Base-by-base conservation (phyloP, 2,888 invertebrate species). In the Parasteatoda lunata region DNA sequence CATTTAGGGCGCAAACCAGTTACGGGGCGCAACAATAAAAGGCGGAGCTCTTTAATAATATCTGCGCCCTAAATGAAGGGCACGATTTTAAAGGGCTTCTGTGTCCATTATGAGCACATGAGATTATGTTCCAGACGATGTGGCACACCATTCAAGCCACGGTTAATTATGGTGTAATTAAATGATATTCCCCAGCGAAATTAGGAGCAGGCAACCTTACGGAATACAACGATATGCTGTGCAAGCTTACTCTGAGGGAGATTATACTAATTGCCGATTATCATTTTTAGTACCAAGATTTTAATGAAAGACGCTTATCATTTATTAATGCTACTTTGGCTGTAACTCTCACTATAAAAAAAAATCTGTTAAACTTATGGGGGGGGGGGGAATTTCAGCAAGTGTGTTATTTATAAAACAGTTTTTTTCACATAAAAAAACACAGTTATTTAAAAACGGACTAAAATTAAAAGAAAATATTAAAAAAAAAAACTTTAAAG, bases 81-180 rank as follows among this genome's bases (percentile, higher is more conserved):
- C 66, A 45, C 59, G 47, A 52, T 81, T 80, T 49, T n/a, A 59
- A 59, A 59, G 59, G 49, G 68, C 59, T 66, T 65, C 80, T 45
- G 75, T 64, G 76, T 76, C 82, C 76, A 75, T 84, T 73, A 69
- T 70, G 79, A 59, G 13, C 59, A 66, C 48, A 65, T 68, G 73
- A 73, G 69, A 75, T 83, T 77, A 83, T 83, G 77, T 77, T 83
- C 54, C 77, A 30, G 47, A 75, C 66, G 64, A 15, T 66, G 72
- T 52, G 51, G 66, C 80, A n/a, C 78, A 76, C 84, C 76, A 79
- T 84, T 84, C 79, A 84, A 75, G 69, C 49, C 71, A 45, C 80
- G 79, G 85, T 85, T 85, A 85, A 85, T 85, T 85, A 85, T 80
- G 85, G 80, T 71, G 85, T 85, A 85, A 85, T 85, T 85, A 85